Evolutionary conservation across 2,113 vertebrate genomes (phyloP).

Genomic region (Dicaeum eximium): DNA sequence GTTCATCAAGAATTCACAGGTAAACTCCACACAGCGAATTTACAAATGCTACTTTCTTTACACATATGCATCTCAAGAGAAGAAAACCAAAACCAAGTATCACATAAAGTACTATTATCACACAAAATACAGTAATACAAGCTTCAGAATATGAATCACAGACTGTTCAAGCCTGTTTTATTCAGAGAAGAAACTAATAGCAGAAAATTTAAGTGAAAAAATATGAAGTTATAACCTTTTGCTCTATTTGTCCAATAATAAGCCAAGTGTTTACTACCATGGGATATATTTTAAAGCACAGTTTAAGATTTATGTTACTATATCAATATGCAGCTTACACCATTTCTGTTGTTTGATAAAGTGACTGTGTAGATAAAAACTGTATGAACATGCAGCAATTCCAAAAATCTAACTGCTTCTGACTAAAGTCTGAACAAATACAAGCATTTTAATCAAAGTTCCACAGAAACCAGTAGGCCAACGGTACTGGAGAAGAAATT

Average conservation of each 20-base stretch:
- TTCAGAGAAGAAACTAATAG: neutral
- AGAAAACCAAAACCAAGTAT: neutral
- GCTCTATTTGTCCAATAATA: neutral
- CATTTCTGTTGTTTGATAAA: neutral
- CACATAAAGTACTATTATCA: neutral
- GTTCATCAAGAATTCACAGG: neutral
- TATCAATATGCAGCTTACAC: neutral
- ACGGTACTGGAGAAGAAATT: neutral
- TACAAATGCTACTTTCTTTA: neutral
- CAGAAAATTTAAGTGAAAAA: neutral
- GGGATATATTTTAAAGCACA: neutral
- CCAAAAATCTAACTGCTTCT: neutral
- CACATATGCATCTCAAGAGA: neutral
- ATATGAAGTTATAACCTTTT: neutral
- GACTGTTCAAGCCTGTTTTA: neutral
- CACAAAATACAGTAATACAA: neutral
- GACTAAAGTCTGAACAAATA: neutral
- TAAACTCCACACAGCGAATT: neutral
- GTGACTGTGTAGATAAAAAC: neutral
- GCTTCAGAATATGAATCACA: neutral
- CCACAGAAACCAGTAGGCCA: neutral
- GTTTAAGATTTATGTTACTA: neutral
- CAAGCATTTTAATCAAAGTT: neutral
- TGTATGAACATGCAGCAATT: neutral
- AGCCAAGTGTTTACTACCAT: neutral